A percentile compares a stretch with the other conserved stretches of the same genome.
Evolutionary conservation across 1,140 invertebrate genomes (phyloP).

Genomic region (Adelges cooleyi): DNA sequence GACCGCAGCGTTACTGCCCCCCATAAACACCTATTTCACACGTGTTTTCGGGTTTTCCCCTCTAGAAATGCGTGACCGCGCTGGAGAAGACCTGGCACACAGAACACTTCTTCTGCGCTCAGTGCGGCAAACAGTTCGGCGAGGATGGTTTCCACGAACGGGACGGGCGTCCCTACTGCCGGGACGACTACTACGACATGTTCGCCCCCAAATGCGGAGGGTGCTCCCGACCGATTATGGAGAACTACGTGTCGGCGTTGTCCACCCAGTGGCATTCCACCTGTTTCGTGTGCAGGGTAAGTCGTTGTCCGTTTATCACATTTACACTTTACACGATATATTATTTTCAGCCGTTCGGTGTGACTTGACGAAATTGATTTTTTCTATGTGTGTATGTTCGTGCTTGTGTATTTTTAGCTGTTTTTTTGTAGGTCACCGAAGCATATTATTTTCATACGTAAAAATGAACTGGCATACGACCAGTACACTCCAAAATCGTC

Average conservation of each 20-base stretch:
- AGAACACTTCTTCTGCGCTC: constrained; percentile 98
- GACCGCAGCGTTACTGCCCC: too few species aligned
- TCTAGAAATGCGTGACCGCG: constrained; percentile 96
- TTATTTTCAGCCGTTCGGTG: neutral
- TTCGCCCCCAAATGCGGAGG: constrained; percentile 98
- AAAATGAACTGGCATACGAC: constrained; percentile 1
- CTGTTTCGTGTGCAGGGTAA: constrained; percentile 98
- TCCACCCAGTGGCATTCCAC: constrained; percentile 98
- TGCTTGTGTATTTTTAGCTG: constrained; percentile 4
- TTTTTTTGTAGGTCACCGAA: neutral
- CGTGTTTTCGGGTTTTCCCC: constrained; percentile 30
- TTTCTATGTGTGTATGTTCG: neutral
- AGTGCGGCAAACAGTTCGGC: constrained; percentile 92
- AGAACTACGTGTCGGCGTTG: constrained; percentile 97
- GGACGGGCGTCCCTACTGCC: constrained; percentile 87
- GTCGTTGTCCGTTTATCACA: constrained; percentile 37
- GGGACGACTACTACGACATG: constrained; percentile 94
- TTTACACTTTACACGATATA: neutral
- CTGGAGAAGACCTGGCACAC: constrained; percentile 98
- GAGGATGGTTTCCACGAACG: constrained; percentile 93
- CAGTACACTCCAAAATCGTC: neutral
- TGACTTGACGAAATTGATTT: neutral
- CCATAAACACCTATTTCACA: neutral
- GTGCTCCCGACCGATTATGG: constrained; percentile 92
- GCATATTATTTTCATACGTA: neutral